Conservation (phyloP, 1,140 invertebrate genomes). For the Tetragonula clypearis region DNA sequence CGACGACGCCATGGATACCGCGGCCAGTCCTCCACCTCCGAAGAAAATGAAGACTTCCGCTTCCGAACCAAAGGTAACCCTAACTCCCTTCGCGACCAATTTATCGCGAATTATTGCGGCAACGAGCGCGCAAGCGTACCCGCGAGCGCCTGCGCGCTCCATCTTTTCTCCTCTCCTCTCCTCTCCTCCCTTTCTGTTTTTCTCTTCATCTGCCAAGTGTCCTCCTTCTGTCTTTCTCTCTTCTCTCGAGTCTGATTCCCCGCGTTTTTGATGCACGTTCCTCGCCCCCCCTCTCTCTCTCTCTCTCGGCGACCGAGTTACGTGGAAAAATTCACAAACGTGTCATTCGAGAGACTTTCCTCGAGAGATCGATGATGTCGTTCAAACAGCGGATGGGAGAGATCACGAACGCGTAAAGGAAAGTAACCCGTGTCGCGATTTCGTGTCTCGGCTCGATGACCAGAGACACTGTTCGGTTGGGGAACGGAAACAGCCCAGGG, state of each 20-base stretch:
- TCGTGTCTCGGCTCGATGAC: constrained; percentile 8
- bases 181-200: background rate
- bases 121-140: background rate
- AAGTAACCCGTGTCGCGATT: background rate
- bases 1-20: constrained; percentile 81
- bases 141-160: background rate
- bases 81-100: background rate
- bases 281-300: no score
- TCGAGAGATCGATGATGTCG: background rate
- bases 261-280: background rate
- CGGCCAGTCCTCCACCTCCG: constrained; percentile 83
- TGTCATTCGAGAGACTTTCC: background rate
- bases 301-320: background rate
- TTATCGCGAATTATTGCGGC: background rate
- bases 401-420: background rate
- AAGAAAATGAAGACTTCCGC: constrained; percentile 85
- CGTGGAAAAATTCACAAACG: background rate
- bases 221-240: background rate
- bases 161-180: background rate
- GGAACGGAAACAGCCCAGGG: constrained; percentile 52
- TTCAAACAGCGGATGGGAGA: background rate
- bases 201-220: background rate
- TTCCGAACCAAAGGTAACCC: constrained; percentile 85
- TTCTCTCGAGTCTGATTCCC: constrained; percentile 13
- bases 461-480: constrained; percentile 44